Evolutionary conservation across 1,140 invertebrate genomes (phyloP).

Genomic region (Brachystomella parvula): DNA sequence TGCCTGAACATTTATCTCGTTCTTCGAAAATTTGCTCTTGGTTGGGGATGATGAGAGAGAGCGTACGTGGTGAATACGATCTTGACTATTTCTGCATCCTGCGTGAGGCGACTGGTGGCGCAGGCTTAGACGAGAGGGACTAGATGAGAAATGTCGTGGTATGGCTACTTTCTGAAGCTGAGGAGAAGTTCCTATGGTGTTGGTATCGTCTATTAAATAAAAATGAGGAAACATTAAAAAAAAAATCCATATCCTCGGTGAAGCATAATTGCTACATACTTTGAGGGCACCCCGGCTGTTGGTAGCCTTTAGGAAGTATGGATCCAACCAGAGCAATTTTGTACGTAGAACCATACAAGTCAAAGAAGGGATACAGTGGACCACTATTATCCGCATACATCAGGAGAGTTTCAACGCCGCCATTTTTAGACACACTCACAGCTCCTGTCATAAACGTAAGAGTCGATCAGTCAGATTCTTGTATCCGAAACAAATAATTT

Average conservation of each 20-base stretch:
- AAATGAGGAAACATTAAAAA: too few relatives aligned
- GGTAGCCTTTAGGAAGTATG: background rate
- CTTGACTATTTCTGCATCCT: background rate
- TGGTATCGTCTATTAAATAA: too few relatives aligned
- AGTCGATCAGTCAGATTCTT: background rate
- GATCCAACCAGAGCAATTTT: constrained; percentile 64
- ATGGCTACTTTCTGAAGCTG: constrained; percentile 21
- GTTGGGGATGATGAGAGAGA: background rate
- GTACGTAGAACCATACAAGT: constrained; percentile 88
- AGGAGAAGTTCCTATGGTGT: constrained; percentile 26
- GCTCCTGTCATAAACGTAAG: constrained; percentile 54
- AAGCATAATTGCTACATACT: too few relatives aligned
- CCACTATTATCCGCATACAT: constrained; percentile 91
- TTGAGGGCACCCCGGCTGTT: too few relatives aligned
- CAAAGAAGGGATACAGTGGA: constrained; percentile 87
- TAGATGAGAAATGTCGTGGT: constrained; percentile 10
- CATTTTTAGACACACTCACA: constrained; percentile 81
- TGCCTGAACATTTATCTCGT: too few relatives aligned
- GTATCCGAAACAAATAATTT: too few relatives aligned
- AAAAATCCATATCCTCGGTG: too few relatives aligned
- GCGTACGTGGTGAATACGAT: background rate
- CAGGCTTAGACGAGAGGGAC: background rate
- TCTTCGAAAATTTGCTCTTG: background rate
- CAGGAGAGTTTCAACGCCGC: constrained; percentile 65
- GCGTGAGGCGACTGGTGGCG: background rate